Percentiles rank a stretch among this genome's conserved stretches.
phyloP scores from a whole-genome alignment of 2,888 invertebrate species.

The Platerodrilus igneus region DNA sequence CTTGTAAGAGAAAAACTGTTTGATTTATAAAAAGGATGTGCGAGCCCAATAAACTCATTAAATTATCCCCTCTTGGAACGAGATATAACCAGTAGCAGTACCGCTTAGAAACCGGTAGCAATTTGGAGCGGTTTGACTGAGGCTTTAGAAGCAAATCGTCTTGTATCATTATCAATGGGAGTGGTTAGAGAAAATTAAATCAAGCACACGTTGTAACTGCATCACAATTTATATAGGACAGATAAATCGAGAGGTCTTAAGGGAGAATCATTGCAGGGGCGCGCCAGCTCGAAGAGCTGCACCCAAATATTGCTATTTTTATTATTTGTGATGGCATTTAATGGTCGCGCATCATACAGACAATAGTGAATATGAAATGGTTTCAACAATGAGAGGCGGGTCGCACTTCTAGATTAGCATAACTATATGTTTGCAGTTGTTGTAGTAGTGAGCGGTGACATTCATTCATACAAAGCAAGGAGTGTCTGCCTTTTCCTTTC shows the following conservation, averaged over 20 bases:
- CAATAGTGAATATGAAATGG: constrained; percentile 30
- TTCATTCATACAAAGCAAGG: constrained; percentile 18
- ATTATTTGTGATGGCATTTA: constrained; percentile 27
- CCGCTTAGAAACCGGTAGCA: constrained; percentile 32
- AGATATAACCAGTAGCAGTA: constrained; percentile 31
- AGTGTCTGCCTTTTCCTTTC: constrained; percentile 17
- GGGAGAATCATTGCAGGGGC: too few relatives aligned
- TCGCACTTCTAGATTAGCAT: constrained; percentile 27
- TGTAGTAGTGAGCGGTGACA: constrained; percentile 24
- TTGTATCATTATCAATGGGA: too few relatives aligned
- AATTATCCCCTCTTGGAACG: constrained; percentile 27
- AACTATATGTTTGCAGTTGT: constrained; percentile 31
- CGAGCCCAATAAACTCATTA: constrained; percentile 27
- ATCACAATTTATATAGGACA: too few relatives aligned
- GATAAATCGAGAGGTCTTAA: too few relatives aligned
- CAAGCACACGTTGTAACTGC: too few relatives aligned
- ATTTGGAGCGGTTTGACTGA: constrained; percentile 29
- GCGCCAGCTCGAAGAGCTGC: too few relatives aligned
- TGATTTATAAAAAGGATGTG: too few relatives aligned
- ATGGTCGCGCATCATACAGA: constrained; percentile 27
- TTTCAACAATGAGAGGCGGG: constrained; percentile 31
- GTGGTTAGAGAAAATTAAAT: too few relatives aligned
- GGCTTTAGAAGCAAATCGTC: constrained; percentile 21
- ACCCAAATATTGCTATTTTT: too few relatives aligned
- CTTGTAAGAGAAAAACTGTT: too few relatives aligned